Conservation (phyloP, 2,888 invertebrate species). For the Malthinus seriepunctatus region DNA sequence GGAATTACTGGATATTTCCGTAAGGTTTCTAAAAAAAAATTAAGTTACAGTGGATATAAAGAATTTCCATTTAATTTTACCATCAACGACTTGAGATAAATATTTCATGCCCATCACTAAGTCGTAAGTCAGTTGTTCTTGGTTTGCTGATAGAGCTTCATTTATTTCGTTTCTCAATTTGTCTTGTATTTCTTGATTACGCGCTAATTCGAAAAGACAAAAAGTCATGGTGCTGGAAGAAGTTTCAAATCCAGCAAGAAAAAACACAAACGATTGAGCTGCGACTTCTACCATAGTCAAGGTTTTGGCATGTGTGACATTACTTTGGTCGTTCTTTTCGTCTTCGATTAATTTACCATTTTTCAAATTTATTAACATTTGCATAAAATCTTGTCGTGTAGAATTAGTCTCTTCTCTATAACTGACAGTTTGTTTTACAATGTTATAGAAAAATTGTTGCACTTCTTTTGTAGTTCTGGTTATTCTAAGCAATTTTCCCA, state of each 20-base stretch:
- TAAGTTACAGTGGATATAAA: background rate
- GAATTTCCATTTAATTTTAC: slow-evolving; percentile 37
- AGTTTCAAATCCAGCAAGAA: slow-evolving; percentile 48
- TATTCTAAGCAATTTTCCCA: slow-evolving; percentile 27
- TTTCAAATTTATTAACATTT: slow-evolving; percentile 43
- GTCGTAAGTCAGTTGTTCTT: slow-evolving; percentile 54
- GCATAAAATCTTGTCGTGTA: slow-evolving; percentile 48
- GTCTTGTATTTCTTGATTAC: slow-evolving; percentile 53
- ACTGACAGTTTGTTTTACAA: slow-evolving; percentile 36
- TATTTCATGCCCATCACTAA: slow-evolving; percentile 56
- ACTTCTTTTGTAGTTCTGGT: slow-evolving; percentile 33
- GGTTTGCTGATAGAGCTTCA: slow-evolving; percentile 45
- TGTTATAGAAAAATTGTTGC: slow-evolving; percentile 35
- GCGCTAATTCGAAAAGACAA: slow-evolving; percentile 56
- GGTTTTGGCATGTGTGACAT: too few relatives aligned
- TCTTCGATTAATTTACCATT: slow-evolving; percentile 21
- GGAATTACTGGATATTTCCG: slow-evolving; percentile 1
- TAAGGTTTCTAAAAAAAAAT: background rate
- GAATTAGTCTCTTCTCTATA: slow-evolving; percentile 34
- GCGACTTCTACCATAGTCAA: slow-evolving; percentile 17
- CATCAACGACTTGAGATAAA: slow-evolving; percentile 53
- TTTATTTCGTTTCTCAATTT: slow-evolving; percentile 52
- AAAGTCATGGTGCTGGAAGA: slow-evolving; percentile 52
- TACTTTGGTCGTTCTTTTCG: background rate
- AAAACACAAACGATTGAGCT: slow-evolving; percentile 41